These are phyloP conservation scores for Belgica antarctica DNA, from an alignment of 2,888 invertebrate genomes.

Conservation along the genomic window DNA sequence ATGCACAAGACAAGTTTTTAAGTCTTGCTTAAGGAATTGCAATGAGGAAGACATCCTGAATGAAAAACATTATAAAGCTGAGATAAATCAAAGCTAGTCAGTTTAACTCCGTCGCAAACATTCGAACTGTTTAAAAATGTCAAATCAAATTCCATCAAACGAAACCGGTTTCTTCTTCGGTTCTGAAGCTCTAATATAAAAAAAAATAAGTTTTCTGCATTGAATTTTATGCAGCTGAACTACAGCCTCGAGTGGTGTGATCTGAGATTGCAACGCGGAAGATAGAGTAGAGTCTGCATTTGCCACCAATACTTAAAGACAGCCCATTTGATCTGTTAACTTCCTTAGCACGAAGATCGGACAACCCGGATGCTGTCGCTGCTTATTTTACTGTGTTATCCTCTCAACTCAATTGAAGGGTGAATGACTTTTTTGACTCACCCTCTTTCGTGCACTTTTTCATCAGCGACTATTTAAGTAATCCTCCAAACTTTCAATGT, in stretches of 20 bases:
- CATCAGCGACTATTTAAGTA: too few species aligned
- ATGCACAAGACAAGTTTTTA: too few species aligned
- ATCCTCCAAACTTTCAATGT: too few species aligned
- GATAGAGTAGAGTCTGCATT: background rate
- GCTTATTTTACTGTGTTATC: slow-evolving; percentile 1
- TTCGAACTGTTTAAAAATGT: slow-evolving; percentile 19
- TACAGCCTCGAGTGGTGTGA: background rate
- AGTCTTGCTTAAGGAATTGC: too few species aligned
- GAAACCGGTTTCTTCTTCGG: slow-evolving; percentile 21
- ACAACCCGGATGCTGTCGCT: slow-evolving; percentile 1
- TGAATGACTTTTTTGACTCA: background rate
- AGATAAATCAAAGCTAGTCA: too few species aligned
- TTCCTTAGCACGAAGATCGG: background rate
- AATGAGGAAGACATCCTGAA: too few species aligned
- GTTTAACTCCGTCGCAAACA: too few species aligned
- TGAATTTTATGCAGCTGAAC: background rate
- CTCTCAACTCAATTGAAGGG: background rate
- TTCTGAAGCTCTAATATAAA: background rate
- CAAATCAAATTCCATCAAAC: slow-evolving; percentile 8
- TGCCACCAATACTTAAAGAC: too few species aligned
- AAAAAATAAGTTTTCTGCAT: slow-evolving; percentile 12
- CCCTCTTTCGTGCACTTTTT: too few species aligned
- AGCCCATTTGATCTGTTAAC: background rate
- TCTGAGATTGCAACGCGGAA: slow-evolving; percentile 17
- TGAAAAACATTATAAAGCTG: too few species aligned